Conservation (phyloP, 2,888 invertebrate species). For the Chrysolina haemoptera region DNA sequence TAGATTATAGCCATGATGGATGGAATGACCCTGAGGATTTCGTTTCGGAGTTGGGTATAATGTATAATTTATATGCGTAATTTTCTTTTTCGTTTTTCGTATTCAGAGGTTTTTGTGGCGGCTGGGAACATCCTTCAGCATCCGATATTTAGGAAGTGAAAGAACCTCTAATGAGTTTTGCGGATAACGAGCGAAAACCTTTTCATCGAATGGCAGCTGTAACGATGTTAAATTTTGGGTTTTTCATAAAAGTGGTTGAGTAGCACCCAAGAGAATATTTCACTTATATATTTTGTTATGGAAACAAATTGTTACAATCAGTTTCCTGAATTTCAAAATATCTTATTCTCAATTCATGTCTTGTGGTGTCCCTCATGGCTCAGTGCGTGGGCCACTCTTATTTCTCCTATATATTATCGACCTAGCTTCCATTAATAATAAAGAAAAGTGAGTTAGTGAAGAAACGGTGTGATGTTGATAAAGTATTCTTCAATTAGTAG, state of each 20-base stretch:
- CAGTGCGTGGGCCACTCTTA: no score
- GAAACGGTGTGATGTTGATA: no score
- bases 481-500: no score
- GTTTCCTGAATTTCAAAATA: no score
- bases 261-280: no score
- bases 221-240: background rate
- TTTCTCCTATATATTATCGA: no score
- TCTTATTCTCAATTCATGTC: no score
- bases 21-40: constrained; percentile 38
- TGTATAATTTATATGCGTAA: constrained; percentile 23
- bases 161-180: background rate
- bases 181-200: background rate
- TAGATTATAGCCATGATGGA: constrained; percentile 48
- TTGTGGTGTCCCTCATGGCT: no score
- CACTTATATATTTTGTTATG: no score
- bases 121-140: background rate
- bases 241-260: background rate
- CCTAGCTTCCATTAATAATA: no score
- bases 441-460: no score
- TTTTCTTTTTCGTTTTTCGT: constrained; percentile 13
- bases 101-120: constrained; percentile 1
- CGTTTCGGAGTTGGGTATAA: constrained; percentile 18
- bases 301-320: no score
- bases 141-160: background rate
- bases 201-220: background rate